phyloP scores from a whole-genome alignment of 2,797 vertebrate genomes.

The Characodon lateralis region DNA sequence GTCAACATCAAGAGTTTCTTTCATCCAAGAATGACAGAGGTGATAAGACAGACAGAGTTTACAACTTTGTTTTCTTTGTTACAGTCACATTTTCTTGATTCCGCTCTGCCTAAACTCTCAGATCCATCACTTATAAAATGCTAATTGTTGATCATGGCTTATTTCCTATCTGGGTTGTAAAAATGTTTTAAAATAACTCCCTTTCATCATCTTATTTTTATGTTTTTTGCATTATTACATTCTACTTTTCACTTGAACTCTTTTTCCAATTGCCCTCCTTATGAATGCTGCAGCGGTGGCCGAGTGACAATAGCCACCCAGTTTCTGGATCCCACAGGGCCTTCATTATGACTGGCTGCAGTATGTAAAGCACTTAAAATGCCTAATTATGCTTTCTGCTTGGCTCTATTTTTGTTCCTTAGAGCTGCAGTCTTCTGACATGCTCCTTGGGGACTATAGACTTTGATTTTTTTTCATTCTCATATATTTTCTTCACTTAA shows the following conservation, averaged over 20 bases:
- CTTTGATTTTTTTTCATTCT: constrained; percentile 31
- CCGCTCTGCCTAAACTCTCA: constrained; percentile 26
- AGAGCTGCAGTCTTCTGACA: constrained; percentile 76
- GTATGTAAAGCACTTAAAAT: constrained; percentile 82
- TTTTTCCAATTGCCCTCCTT: constrained; percentile 40
- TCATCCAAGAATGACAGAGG: constrained; percentile 45
- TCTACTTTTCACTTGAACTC: constrained; percentile 41
- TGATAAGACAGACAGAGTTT: neutral
- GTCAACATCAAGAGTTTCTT: constrained; percentile 68
- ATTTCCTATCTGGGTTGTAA: constrained; percentile 28
- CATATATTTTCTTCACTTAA: constrained; percentile 63
- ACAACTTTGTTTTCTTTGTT: constrained; percentile 31
- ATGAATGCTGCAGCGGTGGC: constrained; percentile 52
- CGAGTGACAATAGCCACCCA: constrained; percentile 70
- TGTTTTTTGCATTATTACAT: constrained; percentile 40
- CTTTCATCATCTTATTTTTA: constrained; percentile 27
- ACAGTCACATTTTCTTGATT: constrained; percentile 35
- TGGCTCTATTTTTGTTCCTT: constrained; percentile 78
- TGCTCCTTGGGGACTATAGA: constrained; percentile 72
- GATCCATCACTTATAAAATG: constrained; percentile 24
- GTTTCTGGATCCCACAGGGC: constrained; percentile 64
- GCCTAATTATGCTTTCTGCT: constrained; percentile 79
- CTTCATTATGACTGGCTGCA: constrained; percentile 76
- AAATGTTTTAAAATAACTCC: constrained; percentile 43
- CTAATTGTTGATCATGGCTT: constrained; percentile 27